Evolutionary conservation across 2,888 invertebrate species (phyloP).

Genomic region (Pandemis cinnamomeana): DNA sequence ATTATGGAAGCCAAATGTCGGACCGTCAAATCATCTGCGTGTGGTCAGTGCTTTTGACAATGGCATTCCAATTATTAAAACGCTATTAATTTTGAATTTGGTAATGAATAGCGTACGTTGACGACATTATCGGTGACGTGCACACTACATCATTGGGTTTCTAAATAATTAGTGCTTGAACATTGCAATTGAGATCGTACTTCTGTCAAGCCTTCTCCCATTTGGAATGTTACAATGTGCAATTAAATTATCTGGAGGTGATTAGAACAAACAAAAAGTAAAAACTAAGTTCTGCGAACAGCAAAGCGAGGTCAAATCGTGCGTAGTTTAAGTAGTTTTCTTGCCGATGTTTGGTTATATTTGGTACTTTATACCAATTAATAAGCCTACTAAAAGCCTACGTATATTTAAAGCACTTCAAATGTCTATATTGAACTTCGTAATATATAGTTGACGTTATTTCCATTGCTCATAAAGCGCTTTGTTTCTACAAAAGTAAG

Average conservation of each 20-base stretch:
- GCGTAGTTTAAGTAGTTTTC: background rate
- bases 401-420: no score
- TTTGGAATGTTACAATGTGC: slow-evolving; percentile 7
- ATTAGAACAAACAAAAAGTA: background rate
- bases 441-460: no score
- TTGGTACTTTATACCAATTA: no score
- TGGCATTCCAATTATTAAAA: background rate
- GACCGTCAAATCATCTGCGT: slow-evolving; percentile 4
- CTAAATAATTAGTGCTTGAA: slow-evolving; percentile 22
- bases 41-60: slow-evolving; percentile 19
- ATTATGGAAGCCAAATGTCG: background rate
- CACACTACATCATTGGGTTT: background rate
- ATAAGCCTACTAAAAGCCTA: no score
- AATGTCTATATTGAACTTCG: no score
- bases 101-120: background rate
- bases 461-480: background rate
- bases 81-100: slow-evolving; percentile 9
- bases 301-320: background rate
- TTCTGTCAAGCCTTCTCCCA: background rate
- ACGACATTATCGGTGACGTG: background rate
- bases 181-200: background rate
- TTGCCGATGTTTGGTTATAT: background rate
- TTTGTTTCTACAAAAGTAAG: background rate
- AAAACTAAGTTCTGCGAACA: background rate
- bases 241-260: background rate